Conservation (phyloP, 2,113 vertebrate species). For the Perccottus glenii region DNA sequence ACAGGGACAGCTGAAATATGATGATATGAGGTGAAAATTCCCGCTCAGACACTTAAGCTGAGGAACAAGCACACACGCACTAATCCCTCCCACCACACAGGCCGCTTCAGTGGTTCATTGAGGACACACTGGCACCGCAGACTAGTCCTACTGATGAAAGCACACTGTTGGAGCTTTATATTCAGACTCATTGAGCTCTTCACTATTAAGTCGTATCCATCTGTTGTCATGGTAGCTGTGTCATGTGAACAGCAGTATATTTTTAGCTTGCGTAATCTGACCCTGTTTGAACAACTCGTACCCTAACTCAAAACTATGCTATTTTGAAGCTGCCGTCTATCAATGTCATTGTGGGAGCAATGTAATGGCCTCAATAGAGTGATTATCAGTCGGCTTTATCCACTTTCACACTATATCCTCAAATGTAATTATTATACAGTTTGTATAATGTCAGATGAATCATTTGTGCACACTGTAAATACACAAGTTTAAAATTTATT, state of each 20-base stretch:
- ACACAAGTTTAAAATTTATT: not conserved
- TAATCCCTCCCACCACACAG: conserved; percentile 25
- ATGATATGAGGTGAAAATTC: too few relatives aligned
- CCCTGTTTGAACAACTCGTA: conserved; percentile 69
- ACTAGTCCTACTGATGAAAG: conserved; percentile 58
- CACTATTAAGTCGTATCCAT: conserved; percentile 62
- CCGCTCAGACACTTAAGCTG: not conserved
- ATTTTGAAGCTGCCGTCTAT: conserved; percentile 55
- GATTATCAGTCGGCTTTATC: conserved; percentile 10
- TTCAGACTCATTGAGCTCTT: conserved; percentile 59
- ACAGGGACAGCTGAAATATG: not conserved
- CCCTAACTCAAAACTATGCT: conserved; percentile 39
- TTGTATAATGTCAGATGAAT: not conserved
- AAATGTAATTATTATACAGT: too few relatives aligned
- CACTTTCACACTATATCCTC: too few relatives aligned
- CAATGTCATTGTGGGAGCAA: conserved; percentile 42
- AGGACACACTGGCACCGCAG: conserved; percentile 31
- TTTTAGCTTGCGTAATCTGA: conserved; percentile 75
- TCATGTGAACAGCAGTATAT: conserved; percentile 68
- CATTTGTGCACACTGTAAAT: not conserved
- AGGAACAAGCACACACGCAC: conserved; percentile 8
- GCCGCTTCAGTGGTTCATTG: too few relatives aligned
- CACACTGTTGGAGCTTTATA: conserved; percentile 50
- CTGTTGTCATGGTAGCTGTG: conserved; percentile 76
- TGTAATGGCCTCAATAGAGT: conserved; percentile 43